Evolutionary conservation across 2,888 invertebrate genomes (phyloP), one percentile per base, ranked within the genome.

Genomic region (Lepetodrilus schrolli): DNA sequence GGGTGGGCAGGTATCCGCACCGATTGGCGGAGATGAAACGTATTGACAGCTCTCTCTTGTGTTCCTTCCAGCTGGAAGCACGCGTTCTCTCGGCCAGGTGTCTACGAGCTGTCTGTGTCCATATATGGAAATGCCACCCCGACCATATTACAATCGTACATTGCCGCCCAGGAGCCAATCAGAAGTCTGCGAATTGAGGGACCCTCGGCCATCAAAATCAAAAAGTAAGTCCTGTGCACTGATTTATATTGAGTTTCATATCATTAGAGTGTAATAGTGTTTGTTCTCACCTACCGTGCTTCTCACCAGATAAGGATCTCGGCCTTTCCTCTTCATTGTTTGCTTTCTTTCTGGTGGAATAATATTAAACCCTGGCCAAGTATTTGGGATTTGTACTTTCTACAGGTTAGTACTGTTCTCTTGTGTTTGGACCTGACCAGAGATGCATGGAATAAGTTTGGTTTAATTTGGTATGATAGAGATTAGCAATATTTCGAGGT

Each of bases 81-180:
- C 75, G 73, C 69, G 47, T 85, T 83, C 74, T 66, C 74, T 10
- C 30, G 68, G 20, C 74, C 78, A 71, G 84, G 84, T 72, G 74
- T 80, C 75, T 74, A 76, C 73, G 69, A 73, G 23, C 72, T 80
- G 72, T 73, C 70, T 48, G 75, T 80, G 72, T 68, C 78, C 74
- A 73, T 77, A 69, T 73, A 70, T 66, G 78, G 78, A 37, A 70
- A 69, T 49, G 36, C 37, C 49, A 34, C 23, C 49, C 23, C 5
- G 13, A 20, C 36, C 48, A n/a, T 66, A 23, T n/a, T 38, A 48
- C 68, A 43, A 73, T 66, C 77, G 48, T 49, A 72, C 74, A 20
- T 75, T 77, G 49, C 77, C 74, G 84, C 85, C 17, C 75, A 87
- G 73, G 80, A 82, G 74, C 83, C 82, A 78, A 81, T 87, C 77